Conservation (phyloP, 2,113 vertebrate species). For the Tiliqua scincoides region DNA sequence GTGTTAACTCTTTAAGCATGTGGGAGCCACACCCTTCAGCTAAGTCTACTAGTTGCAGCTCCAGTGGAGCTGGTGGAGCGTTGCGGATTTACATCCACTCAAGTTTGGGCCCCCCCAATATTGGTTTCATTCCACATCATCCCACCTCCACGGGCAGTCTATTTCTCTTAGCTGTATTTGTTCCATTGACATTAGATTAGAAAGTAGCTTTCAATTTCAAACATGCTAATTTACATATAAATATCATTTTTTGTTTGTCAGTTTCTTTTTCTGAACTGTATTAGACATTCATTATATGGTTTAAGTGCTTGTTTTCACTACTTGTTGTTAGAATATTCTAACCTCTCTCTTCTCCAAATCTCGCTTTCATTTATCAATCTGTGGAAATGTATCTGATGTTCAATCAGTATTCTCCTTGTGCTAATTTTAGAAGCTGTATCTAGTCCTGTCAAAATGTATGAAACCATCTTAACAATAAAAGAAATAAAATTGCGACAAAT, state of each 20-base stretch:
- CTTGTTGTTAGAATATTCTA: slow-evolving; percentile 41
- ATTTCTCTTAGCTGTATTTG: background rate
- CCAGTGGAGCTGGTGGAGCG: background rate
- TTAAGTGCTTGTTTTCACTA: slow-evolving; percentile 54
- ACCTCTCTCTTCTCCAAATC: background rate
- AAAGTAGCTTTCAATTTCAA: slow-evolving; percentile 55
- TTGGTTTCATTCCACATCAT: slow-evolving; percentile 16
- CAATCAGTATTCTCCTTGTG: slow-evolving; percentile 47
- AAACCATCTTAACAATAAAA: slow-evolving; percentile 22
- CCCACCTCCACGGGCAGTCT: slow-evolving; percentile 30
- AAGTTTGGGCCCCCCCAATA: background rate
- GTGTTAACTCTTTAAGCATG: slow-evolving; percentile 47
- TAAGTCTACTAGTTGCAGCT: background rate
- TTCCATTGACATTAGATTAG: slow-evolving; percentile 56
- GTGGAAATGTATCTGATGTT: slow-evolving; percentile 44
- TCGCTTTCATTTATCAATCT: slow-evolving; percentile 24
- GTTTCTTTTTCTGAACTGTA: slow-evolving; percentile 51
- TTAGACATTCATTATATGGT: slow-evolving; percentile 49
- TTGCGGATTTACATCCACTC: background rate
- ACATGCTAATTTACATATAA: slow-evolving; percentile 56
- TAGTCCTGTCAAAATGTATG: slow-evolving; percentile 29
- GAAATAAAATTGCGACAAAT: slow-evolving; percentile 45
- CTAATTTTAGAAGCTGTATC: slow-evolving; percentile 67
- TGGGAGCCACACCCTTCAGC: slow-evolving; percentile 54
- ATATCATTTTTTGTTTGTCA: slow-evolving; percentile 42